A percentile compares a stretch with the other conserved stretches of the same genome.
phyloP scores from a whole-genome alignment of 2,113 vertebrate species.

The Mustela nigripes region DNA sequence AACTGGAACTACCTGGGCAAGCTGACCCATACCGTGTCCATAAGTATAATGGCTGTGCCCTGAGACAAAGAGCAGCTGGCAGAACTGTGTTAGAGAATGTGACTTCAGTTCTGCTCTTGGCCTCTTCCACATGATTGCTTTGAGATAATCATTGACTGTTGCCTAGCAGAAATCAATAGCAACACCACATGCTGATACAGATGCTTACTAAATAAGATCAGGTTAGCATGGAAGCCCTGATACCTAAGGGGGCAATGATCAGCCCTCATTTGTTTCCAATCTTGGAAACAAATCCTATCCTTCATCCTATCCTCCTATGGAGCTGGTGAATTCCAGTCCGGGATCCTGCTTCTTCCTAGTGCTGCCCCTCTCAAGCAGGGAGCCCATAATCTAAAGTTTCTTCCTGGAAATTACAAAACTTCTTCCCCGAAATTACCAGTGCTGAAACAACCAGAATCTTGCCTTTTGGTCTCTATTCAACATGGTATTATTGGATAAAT shows the following conservation, averaged over 20 bases:
- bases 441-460: not conserved
- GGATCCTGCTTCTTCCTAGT: not conserved
- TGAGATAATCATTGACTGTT: not conserved
- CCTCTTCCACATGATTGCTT: not conserved
- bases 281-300: too few relatives aligned
- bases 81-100: not conserved
- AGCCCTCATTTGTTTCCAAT: not conserved
- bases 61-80: not conserved
- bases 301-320: not conserved
- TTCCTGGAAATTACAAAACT: not conserved
- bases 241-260: not conserved
- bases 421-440: not conserved
- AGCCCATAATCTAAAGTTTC: not conserved
- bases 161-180: too few relatives aligned
- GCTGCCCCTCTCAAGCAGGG: not conserved
- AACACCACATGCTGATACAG: not conserved
- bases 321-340: not conserved
- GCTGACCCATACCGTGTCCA: not conserved
- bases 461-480: not conserved
- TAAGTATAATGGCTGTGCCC: not conserved
- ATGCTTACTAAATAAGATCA: not conserved
- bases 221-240: too few relatives aligned
- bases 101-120: not conserved
- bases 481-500: not conserved
- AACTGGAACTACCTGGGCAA: not conserved